A percentile compares a stretch with the other conserved stretches of the same genome.
Conservation (phyloP, 2,113 vertebrate species). For the Balaeniceps rex region DNA sequence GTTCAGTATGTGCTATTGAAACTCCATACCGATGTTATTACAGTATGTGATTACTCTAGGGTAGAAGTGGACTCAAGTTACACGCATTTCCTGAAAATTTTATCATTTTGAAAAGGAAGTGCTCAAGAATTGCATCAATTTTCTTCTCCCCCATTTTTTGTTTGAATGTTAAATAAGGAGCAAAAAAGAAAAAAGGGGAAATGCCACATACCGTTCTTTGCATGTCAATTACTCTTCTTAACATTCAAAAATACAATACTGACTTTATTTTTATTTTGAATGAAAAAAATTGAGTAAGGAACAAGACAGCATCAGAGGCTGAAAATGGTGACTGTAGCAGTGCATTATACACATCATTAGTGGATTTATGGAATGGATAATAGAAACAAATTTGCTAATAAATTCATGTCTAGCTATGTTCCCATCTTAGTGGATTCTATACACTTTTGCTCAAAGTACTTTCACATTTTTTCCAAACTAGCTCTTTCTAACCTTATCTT, state of each 20-base stretch:
- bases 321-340: not conserved
- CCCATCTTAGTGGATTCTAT: not conserved
- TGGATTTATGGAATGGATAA: not conserved
- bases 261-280: not conserved
- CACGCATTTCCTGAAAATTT: not conserved
- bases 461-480: not conserved
- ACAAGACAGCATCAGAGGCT: not conserved
- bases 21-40: not conserved
- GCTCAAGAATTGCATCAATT: not conserved
- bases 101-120: not conserved
- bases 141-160: not conserved
- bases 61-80: not conserved
- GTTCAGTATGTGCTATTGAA: not conserved
- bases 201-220: not conserved
- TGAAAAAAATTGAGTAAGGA: not conserved
- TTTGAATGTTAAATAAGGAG: not conserved
- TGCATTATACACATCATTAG: not conserved
- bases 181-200: not conserved
- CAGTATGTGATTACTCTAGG: not conserved
- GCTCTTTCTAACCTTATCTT: not conserved
- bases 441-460: not conserved
- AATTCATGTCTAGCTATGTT: not conserved
- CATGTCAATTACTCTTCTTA: not conserved
- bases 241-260: not conserved
- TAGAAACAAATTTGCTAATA: not conserved